These are phyloP conservation scores for Scortum barcoo DNA, from an alignment of 2,113 vertebrate genomes.

Conservation along the genomic window DNA sequence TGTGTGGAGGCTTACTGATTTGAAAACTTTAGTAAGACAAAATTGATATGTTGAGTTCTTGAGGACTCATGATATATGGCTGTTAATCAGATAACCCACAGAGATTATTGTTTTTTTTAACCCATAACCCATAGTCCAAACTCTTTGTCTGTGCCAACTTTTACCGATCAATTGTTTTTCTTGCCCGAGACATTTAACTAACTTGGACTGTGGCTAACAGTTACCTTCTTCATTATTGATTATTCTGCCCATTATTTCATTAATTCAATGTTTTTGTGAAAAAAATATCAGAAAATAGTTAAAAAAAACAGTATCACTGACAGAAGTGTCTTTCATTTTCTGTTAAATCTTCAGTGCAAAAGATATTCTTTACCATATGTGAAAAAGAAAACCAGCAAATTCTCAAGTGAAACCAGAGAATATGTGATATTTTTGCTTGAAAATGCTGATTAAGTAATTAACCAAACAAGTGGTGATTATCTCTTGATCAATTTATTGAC, in stretches of 20 bases:
- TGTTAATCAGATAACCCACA: not conserved
- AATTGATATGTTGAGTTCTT: not conserved
- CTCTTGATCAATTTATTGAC: not conserved
- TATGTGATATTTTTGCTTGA: not conserved
- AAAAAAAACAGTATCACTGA: too few species aligned
- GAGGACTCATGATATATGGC: not conserved
- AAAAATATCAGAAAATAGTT: too few species aligned
- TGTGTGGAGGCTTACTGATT: not conserved
- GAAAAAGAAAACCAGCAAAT: not conserved
- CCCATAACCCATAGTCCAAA: too few species aligned
- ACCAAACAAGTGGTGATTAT: not conserved
- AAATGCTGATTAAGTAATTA: not conserved
- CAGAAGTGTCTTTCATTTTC: too few species aligned
- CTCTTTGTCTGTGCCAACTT: not conserved
- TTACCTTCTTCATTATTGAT: not conserved
- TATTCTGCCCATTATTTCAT: not conserved
- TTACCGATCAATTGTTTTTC: not conserved
- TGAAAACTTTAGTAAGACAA: not conserved
- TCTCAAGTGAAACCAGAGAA: not conserved
- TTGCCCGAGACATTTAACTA: not conserved
- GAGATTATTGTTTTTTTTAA: not conserved
- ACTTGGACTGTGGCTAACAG: not conserved
- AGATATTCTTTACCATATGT: not conserved
- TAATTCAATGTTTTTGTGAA: too few species aligned
- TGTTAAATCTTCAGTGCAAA: not conserved